Evolutionary conservation across 2,888 invertebrate species (phyloP).

Genomic region (Incurvaria masculella): DNA sequence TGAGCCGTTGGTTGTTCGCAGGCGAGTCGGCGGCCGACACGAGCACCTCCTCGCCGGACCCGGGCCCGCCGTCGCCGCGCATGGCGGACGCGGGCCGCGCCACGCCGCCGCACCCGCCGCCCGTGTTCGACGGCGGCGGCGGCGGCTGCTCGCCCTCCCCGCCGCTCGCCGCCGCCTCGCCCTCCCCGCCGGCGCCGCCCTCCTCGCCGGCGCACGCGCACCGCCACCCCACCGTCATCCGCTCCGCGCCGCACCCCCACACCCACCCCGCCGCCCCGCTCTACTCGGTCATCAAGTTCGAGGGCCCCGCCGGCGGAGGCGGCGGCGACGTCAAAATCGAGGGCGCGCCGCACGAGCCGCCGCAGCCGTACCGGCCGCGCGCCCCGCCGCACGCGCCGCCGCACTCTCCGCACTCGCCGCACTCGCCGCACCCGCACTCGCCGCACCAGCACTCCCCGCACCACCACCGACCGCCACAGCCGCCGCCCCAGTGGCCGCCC

Average conservation of each 20-base stretch:
- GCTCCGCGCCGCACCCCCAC: constrained; percentile 47
- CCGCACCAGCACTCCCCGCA: constrained; percentile 19
- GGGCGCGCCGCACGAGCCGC: constrained; percentile 29
- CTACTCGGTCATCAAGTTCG: constrained; percentile 59
- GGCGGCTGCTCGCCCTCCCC: constrained; percentile 32
- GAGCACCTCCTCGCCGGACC: constrained; percentile 89
- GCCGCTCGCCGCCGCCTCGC: constrained; percentile 34
- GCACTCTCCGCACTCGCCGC: constrained; percentile 28
- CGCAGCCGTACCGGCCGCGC: constrained; percentile 39
- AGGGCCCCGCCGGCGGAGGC: constrained; percentile 39
- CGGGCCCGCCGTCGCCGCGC: constrained; percentile 81
- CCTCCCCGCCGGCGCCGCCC: constrained; percentile 34
- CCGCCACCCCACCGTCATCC: constrained; percentile 53
- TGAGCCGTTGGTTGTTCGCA: constrained; percentile 34
- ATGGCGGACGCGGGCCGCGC: constrained; percentile 65
- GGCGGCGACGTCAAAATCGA: constrained; percentile 51
- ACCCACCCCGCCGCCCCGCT: constrained; percentile 51
- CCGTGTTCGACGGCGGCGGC: constrained; percentile 50
- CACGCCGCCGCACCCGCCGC: constrained; percentile 59
- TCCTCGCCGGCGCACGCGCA: constrained; percentile 37
- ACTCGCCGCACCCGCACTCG: constrained; percentile 11
- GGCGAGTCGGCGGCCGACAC: constrained; percentile 93
- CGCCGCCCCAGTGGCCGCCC: constrained; percentile 54
- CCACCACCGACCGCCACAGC: constrained; percentile 30
- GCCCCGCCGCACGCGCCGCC: constrained; percentile 41